Conservation (phyloP, 2,888 invertebrate genomes). For the Cepaea hortensis region DNA sequence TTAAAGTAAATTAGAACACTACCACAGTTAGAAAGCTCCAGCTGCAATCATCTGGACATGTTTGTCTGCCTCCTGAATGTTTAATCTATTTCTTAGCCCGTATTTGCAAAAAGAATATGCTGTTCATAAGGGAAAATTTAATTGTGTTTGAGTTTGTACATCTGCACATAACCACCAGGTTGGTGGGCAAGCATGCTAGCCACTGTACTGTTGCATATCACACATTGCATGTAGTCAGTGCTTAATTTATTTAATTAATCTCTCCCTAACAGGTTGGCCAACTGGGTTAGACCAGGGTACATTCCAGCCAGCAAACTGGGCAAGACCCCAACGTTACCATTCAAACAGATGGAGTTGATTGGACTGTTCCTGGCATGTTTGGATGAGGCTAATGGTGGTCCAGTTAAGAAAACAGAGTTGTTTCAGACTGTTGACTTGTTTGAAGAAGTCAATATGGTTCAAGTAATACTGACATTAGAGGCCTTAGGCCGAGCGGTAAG, state of each 20-base stretch:
- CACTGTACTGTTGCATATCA: no score
- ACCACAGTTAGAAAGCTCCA: no score
- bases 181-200: no score
- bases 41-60: no score
- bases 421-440: slow-evolving; percentile 98
- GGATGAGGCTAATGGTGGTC: slow-evolving; percentile 78
- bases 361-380: slow-evolving; percentile 89
- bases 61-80: no score
- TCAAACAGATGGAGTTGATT: slow-evolving; percentile 93
- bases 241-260: neutral
- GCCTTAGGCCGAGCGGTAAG: slow-evolving; percentile 45
- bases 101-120: no score
- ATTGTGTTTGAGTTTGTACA: no score
- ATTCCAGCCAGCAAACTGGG: slow-evolving; percentile 49
- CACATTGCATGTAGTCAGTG: no score
- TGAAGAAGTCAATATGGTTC: slow-evolving; percentile 96
- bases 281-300: slow-evolving; percentile 86
- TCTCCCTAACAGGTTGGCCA: slow-evolving; percentile 84
- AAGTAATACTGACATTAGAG: slow-evolving; percentile 83
- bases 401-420: slow-evolving; percentile 75
- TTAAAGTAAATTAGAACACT: no score
- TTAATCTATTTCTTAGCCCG: no score
- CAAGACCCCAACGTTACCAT: slow-evolving; percentile 76
- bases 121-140: no score
- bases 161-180: no score